A percentile compares a stretch with the other conserved stretches of the same genome.
phyloP scores from a whole-genome alignment of 2,797 vertebrate genomes.

The Perodicticus potto region DNA sequence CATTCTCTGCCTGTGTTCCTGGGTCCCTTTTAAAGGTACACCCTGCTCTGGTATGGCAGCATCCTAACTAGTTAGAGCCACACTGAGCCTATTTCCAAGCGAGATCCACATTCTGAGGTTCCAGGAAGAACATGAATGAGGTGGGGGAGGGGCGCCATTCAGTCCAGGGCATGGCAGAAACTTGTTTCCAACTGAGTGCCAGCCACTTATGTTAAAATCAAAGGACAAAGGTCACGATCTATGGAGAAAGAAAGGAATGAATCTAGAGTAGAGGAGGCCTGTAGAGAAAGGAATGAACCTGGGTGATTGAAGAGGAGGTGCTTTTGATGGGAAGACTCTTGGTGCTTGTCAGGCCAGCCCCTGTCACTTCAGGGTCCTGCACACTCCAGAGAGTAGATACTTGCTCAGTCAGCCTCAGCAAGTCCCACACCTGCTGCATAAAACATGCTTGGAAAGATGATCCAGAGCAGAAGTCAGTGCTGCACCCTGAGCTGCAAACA shows the following conservation, averaged over 20 bases:
- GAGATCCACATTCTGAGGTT: neutral
- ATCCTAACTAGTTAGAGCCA: neutral
- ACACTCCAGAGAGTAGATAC: neutral
- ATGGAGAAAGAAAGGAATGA: neutral
- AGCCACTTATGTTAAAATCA: neutral
- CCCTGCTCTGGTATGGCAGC: neutral
- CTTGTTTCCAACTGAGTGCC: neutral
- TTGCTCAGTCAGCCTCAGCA: neutral
- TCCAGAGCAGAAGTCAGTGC: neutral
- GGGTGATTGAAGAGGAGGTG: neutral
- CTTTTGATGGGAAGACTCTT: neutral
- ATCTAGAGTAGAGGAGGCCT: too few species aligned
- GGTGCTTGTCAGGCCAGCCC: neutral
- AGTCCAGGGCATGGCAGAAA: neutral
- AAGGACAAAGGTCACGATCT: neutral
- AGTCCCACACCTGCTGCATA: neutral
- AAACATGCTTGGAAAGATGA: neutral
- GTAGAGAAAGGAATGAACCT: neutral
- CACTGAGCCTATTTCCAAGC: neutral
- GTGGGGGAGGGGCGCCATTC: neutral
- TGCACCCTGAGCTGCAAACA: neutral
- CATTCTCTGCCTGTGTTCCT: neutral
- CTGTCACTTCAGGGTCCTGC: rapidly evolving
- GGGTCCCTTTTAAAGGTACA: neutral
- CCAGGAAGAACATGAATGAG: neutral